These are phyloP conservation scores for Heteromormyrus szaboi DNA, from an alignment of 2,797 vertebrate genomes.

Conservation along the genomic window DNA sequence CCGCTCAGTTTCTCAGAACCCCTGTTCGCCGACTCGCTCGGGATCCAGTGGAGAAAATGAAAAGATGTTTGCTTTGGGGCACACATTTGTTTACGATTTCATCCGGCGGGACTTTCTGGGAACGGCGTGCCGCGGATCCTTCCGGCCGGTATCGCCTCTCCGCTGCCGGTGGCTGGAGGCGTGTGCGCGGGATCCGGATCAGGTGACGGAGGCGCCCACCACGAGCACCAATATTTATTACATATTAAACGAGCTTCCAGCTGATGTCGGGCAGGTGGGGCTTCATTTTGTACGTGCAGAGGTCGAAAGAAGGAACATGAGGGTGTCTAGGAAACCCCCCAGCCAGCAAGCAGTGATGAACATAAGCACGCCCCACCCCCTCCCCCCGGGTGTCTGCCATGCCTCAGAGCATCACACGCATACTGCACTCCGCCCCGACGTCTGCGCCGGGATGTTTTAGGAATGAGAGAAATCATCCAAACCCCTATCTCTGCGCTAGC, in stretches of 20 bases:
- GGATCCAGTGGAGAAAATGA: conserved; percentile 24
- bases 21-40: not conserved
- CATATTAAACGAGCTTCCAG: not conserved
- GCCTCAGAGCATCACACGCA: not conserved
- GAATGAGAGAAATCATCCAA: not conserved
- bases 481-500: not conserved
- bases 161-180: conserved; percentile 24
- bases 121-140: conserved; percentile 21
- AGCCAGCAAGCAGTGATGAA: not conserved
- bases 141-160: not conserved
- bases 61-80: conserved; percentile 40
- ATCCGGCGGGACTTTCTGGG: conserved; percentile 44
- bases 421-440: not conserved
- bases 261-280: not conserved
- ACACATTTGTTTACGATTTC: conserved; percentile 27
- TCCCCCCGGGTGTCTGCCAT: not conserved
- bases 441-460: not conserved
- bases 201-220: not conserved
- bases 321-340: not conserved
- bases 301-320: not conserved
- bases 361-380: not conserved
- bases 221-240: not conserved
- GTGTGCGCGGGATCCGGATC: conserved; percentile 26
- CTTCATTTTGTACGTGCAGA: not conserved
- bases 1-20: not conserved